Conservation (phyloP, 1,140 invertebrate genomes). For the Temnothorax longispinosus region DNA sequence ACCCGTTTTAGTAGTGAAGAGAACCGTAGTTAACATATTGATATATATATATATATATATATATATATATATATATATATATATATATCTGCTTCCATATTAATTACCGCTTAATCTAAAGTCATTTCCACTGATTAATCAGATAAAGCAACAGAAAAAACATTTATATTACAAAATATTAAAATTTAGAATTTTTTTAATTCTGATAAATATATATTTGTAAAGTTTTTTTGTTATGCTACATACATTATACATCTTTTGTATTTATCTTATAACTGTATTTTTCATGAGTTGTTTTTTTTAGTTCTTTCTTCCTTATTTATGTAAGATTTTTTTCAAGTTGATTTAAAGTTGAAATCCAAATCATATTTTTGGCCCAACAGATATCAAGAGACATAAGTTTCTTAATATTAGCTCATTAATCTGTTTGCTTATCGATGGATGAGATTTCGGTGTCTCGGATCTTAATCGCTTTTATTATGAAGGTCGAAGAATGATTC, state of each 20-base stretch:
- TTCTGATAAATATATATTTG: background rate
- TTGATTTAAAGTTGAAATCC: background rate
- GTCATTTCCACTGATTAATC: background rate
- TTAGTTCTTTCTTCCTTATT: background rate
- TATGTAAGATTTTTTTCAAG: background rate
- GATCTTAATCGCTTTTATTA: conserved; percentile 37
- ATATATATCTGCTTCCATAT: background rate
- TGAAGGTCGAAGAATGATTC: conserved; percentile 23
- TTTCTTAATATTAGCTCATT: conserved; percentile 18
- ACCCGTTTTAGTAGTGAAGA: conserved; percentile 13
- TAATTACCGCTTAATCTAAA: conserved; percentile 22
- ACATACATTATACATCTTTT: background rate
- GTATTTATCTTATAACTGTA: background rate
- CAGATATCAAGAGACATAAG: background rate
- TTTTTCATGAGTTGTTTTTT: background rate
- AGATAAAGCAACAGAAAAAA: background rate
- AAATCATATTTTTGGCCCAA: background rate
- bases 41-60: background rate
- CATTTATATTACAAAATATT: background rate
- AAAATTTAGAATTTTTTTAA: background rate
- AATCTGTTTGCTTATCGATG: conserved; percentile 34
- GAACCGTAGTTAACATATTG: background rate
- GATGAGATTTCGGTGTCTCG: conserved; percentile 1
- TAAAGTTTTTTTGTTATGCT: background rate
- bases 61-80: background rate